These are phyloP conservation scores for Hydropotes inermis DNA, from an alignment of 2,113 vertebrate species.

Conservation along the genomic window DNA sequence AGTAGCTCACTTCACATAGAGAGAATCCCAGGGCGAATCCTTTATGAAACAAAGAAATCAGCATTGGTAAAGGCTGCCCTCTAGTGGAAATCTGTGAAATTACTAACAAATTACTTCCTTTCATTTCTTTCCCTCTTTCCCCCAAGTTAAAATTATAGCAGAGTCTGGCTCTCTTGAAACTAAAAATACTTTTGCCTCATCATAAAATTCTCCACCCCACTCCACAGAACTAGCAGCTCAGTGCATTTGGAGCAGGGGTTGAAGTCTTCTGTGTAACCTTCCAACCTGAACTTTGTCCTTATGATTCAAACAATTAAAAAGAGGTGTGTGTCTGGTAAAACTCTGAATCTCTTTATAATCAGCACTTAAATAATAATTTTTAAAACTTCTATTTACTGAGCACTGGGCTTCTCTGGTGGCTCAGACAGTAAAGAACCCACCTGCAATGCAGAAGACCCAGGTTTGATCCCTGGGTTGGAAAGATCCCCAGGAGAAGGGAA, in stretches of 20 bases:
- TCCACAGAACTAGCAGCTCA: not conserved
- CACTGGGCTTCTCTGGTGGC: not conserved
- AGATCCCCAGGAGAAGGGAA: not conserved
- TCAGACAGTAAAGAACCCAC: not conserved
- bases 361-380: not conserved
- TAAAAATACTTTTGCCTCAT: not conserved
- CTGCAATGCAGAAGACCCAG: not conserved
- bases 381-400: not conserved
- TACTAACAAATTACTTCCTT: not conserved
- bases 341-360: not conserved
- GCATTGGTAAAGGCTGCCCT: not conserved
- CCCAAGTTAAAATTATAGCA: not conserved
- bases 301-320: not conserved
- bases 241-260: not conserved
- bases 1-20: not conserved
- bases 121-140: not conserved
- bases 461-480: not conserved
- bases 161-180: not conserved
- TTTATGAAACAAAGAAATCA: not conserved
- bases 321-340: accelerated
- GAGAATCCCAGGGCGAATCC: not conserved
- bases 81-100: conserved; percentile 22
- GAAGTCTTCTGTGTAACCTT: not conserved
- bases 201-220: not conserved
- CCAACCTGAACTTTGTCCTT: not conserved